Base-by-base conservation (phyloP, 2,888 invertebrate genomes). In the Morpho deidamia region DNA sequence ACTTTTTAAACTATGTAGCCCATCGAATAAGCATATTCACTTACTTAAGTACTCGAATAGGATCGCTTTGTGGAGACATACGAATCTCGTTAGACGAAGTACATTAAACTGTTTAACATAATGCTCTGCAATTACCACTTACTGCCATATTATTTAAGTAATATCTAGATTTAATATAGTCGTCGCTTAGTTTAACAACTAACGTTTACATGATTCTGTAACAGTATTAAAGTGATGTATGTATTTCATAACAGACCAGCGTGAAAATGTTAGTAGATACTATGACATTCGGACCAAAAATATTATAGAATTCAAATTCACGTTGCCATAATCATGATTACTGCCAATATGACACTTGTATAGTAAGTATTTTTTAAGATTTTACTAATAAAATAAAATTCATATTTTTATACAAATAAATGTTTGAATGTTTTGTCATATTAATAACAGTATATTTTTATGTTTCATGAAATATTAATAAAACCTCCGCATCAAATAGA, bases 201-300 rank as follows among this genome's bases (percentile, higher is more conserved):
- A 80, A 79, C 79, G 71, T 74, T 72, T 76, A 76, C 76, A 72
- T 72, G 75, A 75, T 78, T 78, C 66, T 81, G 69, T 83, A 79
- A 83, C 85, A 88, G 88, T 88, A 88, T 88, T 87, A 88, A 80
- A 83, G 78, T 81, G 85, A 79, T 85, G 87, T 85, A 85, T 84
- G 83, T 84, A 82, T 81, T 82, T 78, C 75, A 72, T 66, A 72
- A 76, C 76, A 78, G 69, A 71, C 70, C 62, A 60, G 60, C 81
- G 80, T 78, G 77, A 74, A 80, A 74, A 74, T 74, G 74, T 76
- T 72, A 70, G 72, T 82, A 78, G 71, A 70, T 76, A 76, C 72
- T 79, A 76, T 76, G 69, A 76, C 70, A 74, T 73, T 87, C 81
- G 88, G 88, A 87, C 88, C 88, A 88, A 88, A 88, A 87, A 87